These are phyloP conservation scores for Ceryle rudis DNA, from an alignment of 2,797 vertebrate genomes.

Conservation along the genomic window DNA sequence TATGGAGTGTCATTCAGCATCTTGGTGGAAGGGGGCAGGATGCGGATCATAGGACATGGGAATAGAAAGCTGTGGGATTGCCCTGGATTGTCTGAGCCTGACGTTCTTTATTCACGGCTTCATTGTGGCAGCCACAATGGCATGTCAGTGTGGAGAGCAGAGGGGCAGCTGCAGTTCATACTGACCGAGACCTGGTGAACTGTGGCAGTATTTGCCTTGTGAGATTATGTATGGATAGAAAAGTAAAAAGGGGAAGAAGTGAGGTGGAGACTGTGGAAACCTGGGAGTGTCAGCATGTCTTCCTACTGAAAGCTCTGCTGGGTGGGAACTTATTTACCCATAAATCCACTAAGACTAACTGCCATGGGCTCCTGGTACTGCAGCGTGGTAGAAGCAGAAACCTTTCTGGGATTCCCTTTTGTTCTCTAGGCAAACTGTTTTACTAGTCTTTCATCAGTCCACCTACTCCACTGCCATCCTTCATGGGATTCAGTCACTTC, in stretches of 20 bases:
- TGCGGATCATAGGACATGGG: accelerated
- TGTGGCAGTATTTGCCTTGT: background rate
- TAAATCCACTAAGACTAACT: background rate
- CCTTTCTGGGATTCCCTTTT: background rate
- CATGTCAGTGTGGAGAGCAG: accelerated
- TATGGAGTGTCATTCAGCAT: background rate
- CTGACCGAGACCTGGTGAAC: background rate
- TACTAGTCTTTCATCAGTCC: background rate
- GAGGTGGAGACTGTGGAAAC: background rate
- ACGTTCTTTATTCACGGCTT: accelerated
- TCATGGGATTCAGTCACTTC: background rate
- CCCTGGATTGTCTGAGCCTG: background rate
- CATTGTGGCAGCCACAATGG: background rate
- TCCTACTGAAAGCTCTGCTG: background rate
- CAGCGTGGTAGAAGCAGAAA: background rate
- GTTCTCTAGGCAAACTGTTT: background rate
- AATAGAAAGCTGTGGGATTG: background rate
- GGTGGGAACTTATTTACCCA: background rate
- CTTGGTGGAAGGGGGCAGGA: accelerated
- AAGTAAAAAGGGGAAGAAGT: background rate
- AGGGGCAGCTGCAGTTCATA: background rate
- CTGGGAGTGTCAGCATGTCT: background rate
- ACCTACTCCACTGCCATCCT: background rate
- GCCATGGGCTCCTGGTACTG: background rate
- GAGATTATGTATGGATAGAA: background rate